Percentiles rank a stretch among this genome's conserved stretches.
Evolutionary conservation across 2,113 vertebrate species (phyloP).

Genomic region (Paracanthobrama guichenoti): DNA sequence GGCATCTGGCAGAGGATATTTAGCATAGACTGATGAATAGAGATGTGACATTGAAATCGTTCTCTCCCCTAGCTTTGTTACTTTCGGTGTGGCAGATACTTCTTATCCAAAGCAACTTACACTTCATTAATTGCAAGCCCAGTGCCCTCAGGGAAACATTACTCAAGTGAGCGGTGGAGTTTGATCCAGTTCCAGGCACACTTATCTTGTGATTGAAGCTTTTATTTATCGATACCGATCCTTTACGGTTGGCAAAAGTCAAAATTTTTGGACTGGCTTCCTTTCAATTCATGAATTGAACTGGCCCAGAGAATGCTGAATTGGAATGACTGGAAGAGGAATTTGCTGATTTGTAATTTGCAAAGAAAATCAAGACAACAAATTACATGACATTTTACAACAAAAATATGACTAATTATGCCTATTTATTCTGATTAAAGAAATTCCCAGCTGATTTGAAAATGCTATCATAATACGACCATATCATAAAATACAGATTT

Average conservation of each 20-base stretch:
- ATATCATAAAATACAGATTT: not conserved
- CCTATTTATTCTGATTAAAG: not conserved
- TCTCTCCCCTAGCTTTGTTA: not conserved
- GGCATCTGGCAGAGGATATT: conserved; percentile 34
- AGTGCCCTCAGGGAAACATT: conserved; percentile 22
- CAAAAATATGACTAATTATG: not conserved
- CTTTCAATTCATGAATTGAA: not conserved
- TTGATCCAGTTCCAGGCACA: conserved; percentile 13
- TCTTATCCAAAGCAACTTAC: conserved; percentile 7
- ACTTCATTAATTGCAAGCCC: conserved; percentile 19
- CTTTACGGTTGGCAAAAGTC: not conserved
- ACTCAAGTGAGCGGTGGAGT: conserved; percentile 11
- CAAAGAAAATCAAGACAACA: not conserved
- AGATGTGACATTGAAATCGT: conserved; percentile 17
- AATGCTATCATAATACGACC: not conserved
- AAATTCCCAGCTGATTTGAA: not conserved
- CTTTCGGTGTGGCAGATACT: not conserved
- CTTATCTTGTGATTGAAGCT: not conserved
- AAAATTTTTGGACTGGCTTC: too few relatives aligned
- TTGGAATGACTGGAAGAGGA: not conserved
- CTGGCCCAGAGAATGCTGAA: not conserved
- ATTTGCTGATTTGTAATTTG: not conserved
- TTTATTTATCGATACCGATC: not conserved
- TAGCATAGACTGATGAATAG: conserved; percentile 25
- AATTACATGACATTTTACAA: too few relatives aligned